These are phyloP conservation scores for Leptatherina wallacei DNA, from an alignment of 2,797 vertebrate genomes.

Conservation along the genomic window DNA sequence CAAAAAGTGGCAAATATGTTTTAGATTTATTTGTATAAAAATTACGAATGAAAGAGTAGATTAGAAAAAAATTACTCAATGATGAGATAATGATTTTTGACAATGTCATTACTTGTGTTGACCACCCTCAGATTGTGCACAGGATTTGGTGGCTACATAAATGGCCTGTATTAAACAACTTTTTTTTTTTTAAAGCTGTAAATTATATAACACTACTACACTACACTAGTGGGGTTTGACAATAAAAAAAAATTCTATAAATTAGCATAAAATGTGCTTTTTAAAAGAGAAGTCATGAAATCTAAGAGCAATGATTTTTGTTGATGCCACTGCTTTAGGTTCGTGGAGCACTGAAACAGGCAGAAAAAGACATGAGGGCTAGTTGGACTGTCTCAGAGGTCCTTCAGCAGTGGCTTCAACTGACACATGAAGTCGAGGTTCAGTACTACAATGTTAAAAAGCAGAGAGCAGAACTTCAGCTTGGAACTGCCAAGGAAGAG, in stretches of 20 bases:
- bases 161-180: too few relatives aligned
- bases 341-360: conserved; percentile 93
- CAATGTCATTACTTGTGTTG: not conserved
- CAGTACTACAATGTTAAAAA: conserved; percentile 99
- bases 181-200: too few relatives aligned
- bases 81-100: too few relatives aligned
- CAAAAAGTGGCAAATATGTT: too few relatives aligned
- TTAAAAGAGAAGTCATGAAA: not conserved
- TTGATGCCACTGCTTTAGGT: conserved; percentile 78
- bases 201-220: too few relatives aligned
- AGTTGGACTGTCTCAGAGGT: conserved; percentile 91
- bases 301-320: not conserved
- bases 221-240: too few relatives aligned
- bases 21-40: too few relatives aligned
- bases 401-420: conserved; percentile 96
- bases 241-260: too few relatives aligned
- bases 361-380: conserved; percentile 92
- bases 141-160: not conserved
- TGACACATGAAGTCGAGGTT: conserved; percentile 96
- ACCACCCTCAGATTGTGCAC: not conserved
- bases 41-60: too few relatives aligned
- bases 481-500: conserved; percentile 93
- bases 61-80: too few relatives aligned
- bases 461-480: conserved; percentile 93
- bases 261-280: not conserved